Conservation (phyloP, 2,888 invertebrate species). For the Alviniconcha strummeri region DNA sequence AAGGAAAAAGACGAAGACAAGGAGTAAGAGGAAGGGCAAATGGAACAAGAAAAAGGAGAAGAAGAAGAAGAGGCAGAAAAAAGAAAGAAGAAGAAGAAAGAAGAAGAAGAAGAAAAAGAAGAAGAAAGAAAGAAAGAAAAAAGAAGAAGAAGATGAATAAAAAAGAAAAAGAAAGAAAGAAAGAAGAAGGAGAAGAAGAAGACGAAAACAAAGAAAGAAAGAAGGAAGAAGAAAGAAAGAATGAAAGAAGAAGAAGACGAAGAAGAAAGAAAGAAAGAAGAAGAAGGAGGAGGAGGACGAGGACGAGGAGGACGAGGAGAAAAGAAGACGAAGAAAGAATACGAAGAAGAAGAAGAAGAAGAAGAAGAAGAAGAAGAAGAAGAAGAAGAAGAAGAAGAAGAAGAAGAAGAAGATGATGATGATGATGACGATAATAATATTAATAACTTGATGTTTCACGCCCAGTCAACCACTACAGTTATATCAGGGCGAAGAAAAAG, state of each 20-base stretch:
- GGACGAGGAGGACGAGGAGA: no score
- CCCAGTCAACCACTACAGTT: no score
- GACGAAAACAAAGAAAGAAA: no score
- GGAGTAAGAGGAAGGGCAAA: neutral
- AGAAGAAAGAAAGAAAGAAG: neutral
- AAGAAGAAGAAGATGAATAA: neutral
- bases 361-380: constrained; percentile 2
- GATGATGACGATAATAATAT: no score
- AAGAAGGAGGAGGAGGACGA: no score
- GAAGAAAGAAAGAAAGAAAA: neutral
- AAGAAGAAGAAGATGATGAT: neutral
- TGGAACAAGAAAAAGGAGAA: neutral
- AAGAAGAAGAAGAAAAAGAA: neutral
- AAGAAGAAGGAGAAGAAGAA: no score
- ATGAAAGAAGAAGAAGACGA: neutral
- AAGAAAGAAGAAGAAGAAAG: neutral
- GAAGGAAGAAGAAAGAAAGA: neutral
- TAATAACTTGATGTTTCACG: no score
- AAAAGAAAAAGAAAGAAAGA: neutral
- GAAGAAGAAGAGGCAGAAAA: neutral
- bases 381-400: no score
- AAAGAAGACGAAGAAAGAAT: neutral
- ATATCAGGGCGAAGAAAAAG: no score
- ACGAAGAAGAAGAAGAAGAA: neutral
- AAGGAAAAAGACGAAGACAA: neutral